A percentile compares a stretch with the other conserved stretches of the same genome.
These are phyloP conservation scores for Stichopus horrens DNA, from an alignment of 53 echinoderm and acorn worm genomes.

Conservation along the genomic window DNA sequence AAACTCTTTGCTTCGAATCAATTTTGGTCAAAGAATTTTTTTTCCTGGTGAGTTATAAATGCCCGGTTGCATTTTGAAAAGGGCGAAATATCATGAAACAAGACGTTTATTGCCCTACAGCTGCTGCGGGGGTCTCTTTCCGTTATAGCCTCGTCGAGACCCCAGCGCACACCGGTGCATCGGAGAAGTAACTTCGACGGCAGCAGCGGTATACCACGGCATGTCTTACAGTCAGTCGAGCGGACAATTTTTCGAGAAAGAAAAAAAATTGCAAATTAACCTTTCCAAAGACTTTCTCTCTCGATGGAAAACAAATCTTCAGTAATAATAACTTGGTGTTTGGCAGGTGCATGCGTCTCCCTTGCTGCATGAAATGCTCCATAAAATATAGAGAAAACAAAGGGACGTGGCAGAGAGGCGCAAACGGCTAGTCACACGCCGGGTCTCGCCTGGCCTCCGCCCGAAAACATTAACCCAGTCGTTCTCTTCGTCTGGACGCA, in stretches of 20 bases:
- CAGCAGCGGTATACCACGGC: conserved; percentile 16
- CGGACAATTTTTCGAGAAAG: conserved; percentile 31
- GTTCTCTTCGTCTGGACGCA: conserved; percentile 46
- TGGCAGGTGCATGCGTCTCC: conserved; percentile 43
- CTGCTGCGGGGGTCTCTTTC: conserved; percentile 4
- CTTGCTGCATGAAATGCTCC: conserved; percentile 6
- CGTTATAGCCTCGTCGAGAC: conserved; percentile 3
- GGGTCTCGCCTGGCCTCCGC: conserved; percentile 43
- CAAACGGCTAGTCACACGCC: conserved; percentile 38
- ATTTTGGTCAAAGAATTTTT: conserved; percentile 29
- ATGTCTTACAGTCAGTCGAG: conserved; percentile 33
- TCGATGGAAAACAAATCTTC: conserved; percentile 44
- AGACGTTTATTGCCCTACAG: conserved; percentile 46
- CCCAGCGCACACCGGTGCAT: conserved; percentile 11
- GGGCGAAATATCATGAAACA: conserved; percentile 39
- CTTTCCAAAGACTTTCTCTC: neutral
- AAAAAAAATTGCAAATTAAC: conserved; percentile 46
- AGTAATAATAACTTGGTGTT: conserved; percentile 44
- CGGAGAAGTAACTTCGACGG: conserved; percentile 35
- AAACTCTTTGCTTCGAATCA: conserved; percentile 35
- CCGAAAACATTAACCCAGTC: conserved; percentile 50
- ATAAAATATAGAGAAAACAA: conserved; percentile 34
- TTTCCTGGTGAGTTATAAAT: conserved; percentile 45
- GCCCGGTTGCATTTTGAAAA: conserved; percentile 40
- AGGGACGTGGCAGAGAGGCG: conserved; percentile 23